Percentiles rank a stretch among this genome's conserved stretches.
Conservation (phyloP, 1,140 invertebrate genomes). For the Saxidomus purpurata region DNA sequence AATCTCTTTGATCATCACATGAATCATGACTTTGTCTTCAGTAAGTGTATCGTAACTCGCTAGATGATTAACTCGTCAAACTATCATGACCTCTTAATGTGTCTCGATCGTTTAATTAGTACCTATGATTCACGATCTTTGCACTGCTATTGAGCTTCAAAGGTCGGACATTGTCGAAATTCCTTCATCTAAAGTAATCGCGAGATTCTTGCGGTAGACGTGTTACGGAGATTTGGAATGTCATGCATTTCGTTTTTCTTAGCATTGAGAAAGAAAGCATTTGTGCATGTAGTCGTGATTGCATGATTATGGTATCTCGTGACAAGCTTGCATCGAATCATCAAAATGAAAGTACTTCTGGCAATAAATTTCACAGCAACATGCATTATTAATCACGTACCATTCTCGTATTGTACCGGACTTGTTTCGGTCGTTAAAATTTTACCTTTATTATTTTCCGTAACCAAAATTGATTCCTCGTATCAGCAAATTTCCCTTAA, state of each 20-base stretch:
- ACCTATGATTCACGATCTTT: neutral
- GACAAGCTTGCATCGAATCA: too few relatives aligned
- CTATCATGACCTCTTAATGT: neutral
- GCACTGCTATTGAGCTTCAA: neutral
- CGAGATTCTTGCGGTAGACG: neutral
- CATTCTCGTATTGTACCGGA: too few relatives aligned
- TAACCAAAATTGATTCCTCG: neutral
- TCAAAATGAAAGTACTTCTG: too few relatives aligned
- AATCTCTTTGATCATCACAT: conserved; percentile 8
- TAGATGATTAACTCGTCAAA: neutral
- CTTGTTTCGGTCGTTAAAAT: too few relatives aligned
- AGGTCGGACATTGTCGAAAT: neutral
- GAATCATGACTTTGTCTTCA: conserved; percentile 9
- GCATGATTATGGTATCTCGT: too few relatives aligned
- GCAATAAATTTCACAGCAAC: too few relatives aligned
- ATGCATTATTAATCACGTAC: too few relatives aligned
- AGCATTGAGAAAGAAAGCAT: too few relatives aligned
- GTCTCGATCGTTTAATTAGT: neutral
- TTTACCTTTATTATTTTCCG: neutral
- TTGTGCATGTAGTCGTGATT: too few relatives aligned
- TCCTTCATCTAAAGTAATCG: neutral
- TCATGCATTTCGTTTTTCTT: too few relatives aligned
- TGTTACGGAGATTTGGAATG: too few relatives aligned
- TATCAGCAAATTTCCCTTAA: neutral
- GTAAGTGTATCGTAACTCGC: neutral